Conservation (phyloP, 1,140 invertebrate genomes). For the Vanessa tameamea region DNA sequence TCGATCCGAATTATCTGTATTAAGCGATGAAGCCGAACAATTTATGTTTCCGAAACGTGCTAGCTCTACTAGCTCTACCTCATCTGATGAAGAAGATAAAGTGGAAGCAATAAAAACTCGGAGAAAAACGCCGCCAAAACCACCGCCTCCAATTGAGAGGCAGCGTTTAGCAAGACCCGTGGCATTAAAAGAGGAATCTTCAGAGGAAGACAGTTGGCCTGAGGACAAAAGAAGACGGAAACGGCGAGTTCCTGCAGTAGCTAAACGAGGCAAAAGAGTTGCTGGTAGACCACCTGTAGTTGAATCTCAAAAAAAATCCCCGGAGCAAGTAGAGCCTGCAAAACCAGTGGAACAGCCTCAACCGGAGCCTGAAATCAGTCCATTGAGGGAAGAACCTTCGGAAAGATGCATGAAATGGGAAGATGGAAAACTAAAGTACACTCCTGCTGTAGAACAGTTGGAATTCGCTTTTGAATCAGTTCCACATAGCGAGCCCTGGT, state of each 20-base stretch:
- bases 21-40: conserved; percentile 91
- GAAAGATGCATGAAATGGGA: conserved; percentile 73
- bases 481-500: conserved; percentile 88
- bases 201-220: conserved; percentile 71
- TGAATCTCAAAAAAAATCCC: conserved; percentile 38
- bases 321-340: conserved; percentile 32
- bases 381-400: conserved; percentile 56
- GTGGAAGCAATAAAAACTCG: conserved; percentile 72
- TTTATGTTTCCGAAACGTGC: conserved; percentile 89
- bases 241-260: conserved; percentile 46
- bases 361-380: conserved; percentile 48
- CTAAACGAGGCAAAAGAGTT: conserved; percentile 42
- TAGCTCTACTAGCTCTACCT: conserved; percentile 80
- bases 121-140: conserved; percentile 47
- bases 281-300: conserved; percentile 32
- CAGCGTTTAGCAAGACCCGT: conserved; percentile 63
- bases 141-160: conserved; percentile 52
- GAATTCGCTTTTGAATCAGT: conserved; percentile 89
- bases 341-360: conserved; percentile 34
- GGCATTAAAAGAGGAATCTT: conserved; percentile 71
- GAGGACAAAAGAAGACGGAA: conserved; percentile 64
- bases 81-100: conserved; percentile 78
- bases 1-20: conserved; percentile 85
- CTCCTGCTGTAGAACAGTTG: conserved; percentile 83
- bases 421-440: conserved; percentile 78